Base-by-base conservation (phyloP, 2,797 vertebrate genomes). In the Todus mexicanus region DNA sequence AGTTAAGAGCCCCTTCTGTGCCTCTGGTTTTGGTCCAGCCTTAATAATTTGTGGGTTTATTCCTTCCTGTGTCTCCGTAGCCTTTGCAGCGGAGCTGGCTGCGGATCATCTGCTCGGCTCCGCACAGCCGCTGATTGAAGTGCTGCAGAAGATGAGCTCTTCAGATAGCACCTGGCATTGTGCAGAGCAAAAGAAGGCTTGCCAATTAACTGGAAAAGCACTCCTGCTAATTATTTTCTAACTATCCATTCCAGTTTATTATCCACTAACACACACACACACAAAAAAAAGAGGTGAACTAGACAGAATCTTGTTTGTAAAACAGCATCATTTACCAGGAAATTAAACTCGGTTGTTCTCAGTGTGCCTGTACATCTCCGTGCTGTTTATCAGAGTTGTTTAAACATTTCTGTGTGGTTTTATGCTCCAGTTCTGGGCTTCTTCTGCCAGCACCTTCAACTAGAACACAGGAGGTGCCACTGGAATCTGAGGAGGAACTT, bases 181-280 rank as follows among this genome's bases (percentile, higher is more conserved):
- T 69, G 70, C 69, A 54, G 65, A 23, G 68, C 4, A 27, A 87
- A 73, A 69, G 65, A 81, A 74, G 53, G 35, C 68, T 85, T 87
- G 75, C 75, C 84, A 91, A 71, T 92, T 86, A 89, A 48, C 72
- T 27, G 51, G 37, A 59, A 87, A 89, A 92, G 65, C 83, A 51
- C 74, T 92, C 86, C 50, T 50, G 64, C 48, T 94, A 94, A 94
- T 93, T 87, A 42, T 31, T 71, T 91, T 64, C 75, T 70, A 71
- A 71, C 61, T 76, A 35, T 88, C 53, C 61, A 27, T 56, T 90
- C 77, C 53, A 42, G 59, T 91, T 88, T 87, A 79, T 87, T 89
- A 87, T 63, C 80, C 42, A 7, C 79, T 69, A 84, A 72, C 70
- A 61, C 17, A 27, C 29, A 40, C 47, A n/a, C 25, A 56, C 50